Base-by-base conservation (phyloP, 2,797 vertebrate species). In the Tiaroga cobitis region DNA sequence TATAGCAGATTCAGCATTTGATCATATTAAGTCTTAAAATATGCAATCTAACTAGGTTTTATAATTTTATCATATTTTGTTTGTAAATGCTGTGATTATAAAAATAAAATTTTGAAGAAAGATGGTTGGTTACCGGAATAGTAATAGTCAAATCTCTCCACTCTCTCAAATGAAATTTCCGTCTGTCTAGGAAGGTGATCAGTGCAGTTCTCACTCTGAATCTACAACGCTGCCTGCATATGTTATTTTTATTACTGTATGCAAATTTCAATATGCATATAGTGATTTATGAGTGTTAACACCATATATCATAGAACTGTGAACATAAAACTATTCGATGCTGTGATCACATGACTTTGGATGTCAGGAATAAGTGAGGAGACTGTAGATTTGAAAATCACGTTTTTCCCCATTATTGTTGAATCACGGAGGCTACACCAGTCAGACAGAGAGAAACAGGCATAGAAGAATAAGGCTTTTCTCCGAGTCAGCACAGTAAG, bases 61-160 rank as follows among this genome's bases (percentile, higher is more conserved):
- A 37, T 29, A 39, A 5, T 39, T 39, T 39, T 34, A 54, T 32
- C 29, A 37, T n/a, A 76, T 37, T 39, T 77, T 76, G 3, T 56
- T 54, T 24, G 4, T 54, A 75, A 54, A 75, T 29, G n/a, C 7
- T 21, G 2, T 49, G 3, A 74, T 51, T 49, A 10, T 51, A 74
- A 11, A 74, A 51, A 32, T 7, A 51, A 3, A 2, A 34, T 11
- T 46, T 19, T 43, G 6, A 56, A 56, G 11, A 59, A 56, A 61
- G 4, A 61, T 54, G 54, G 21, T 41, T 59, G 8, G 13, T 77
- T 59, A 77, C 75, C 75, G 0, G 16, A 79, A 79, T 43, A 79
- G 26, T 19, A 29, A 80, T 24, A 65, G 76, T 32, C 18, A 80
- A 43, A 65, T 79, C 9, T 65, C 8, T 79, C 18, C 77, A 65